Evolutionary conservation across 2,888 invertebrate species (phyloP).

Genomic region (Asteroscopus sphinx): DNA sequence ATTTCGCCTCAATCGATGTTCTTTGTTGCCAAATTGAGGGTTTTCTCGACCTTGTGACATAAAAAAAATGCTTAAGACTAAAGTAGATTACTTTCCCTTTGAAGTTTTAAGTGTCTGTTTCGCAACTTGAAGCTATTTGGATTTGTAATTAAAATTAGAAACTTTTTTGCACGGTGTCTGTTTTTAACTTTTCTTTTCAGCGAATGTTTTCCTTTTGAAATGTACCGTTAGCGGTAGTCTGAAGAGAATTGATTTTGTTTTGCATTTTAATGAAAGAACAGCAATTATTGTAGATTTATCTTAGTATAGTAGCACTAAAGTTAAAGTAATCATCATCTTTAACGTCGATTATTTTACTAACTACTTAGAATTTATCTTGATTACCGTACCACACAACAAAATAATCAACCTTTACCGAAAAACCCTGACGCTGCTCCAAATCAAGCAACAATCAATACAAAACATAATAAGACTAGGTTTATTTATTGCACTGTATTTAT

Average conservation of each 20-base stretch:
- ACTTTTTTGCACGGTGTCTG: conserved; percentile 54
- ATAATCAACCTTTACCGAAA: conserved; percentile 4
- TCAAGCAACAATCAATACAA: conserved; percentile 38
- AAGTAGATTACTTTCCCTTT: conserved; percentile 75
- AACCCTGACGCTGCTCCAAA: conserved; percentile 20
- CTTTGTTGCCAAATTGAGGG: conserved; percentile 71
- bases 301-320: too few species aligned
- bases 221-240: conserved; percentile 22
- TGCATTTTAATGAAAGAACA: conserved; percentile 25
- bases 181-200: conserved; percentile 49
- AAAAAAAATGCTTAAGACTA: conserved; percentile 60
- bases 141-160: conserved; percentile 70
- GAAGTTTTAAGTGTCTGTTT: conserved; percentile 68
- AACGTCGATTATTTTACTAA: not conserved
- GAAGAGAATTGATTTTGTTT: conserved; percentile 36
- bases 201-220: conserved; percentile 46
- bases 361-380: not conserved
- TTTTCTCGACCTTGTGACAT: conserved; percentile 69
- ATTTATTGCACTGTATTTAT: too few species aligned
- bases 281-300: conserved; percentile 2
- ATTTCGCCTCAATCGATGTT: conserved; percentile 65
- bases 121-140: conserved; percentile 67
- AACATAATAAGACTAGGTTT: too few species aligned
- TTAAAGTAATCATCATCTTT: too few species aligned
- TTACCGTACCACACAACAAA: conserved; percentile 2